phyloP scores from a whole-genome alignment of 2,113 vertebrate species.

The Microcebus jonahi region DNA sequence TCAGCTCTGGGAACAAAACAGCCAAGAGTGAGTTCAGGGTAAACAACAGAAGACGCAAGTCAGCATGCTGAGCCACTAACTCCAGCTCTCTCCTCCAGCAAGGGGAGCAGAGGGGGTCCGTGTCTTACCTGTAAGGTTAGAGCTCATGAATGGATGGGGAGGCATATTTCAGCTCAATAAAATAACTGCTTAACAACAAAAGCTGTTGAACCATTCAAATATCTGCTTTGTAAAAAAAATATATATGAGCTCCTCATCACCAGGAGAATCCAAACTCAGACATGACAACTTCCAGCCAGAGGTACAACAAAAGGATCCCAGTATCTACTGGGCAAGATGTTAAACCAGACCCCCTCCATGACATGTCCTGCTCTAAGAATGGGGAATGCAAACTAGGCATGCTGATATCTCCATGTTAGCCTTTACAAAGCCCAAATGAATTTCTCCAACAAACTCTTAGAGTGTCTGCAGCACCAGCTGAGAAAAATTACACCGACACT shows the following conservation, averaged over 20 bases:
- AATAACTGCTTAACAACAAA: background rate
- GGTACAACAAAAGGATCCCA: background rate
- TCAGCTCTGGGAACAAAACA: background rate
- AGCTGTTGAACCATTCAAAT: background rate
- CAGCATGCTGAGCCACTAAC: background rate
- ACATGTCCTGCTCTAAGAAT: background rate
- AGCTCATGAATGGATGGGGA: background rate
- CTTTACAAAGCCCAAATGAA: background rate
- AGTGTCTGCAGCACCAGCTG: conserved; percentile 6
- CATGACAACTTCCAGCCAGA: background rate
- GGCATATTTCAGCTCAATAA: background rate
- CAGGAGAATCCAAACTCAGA: background rate
- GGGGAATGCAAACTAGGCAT: background rate
- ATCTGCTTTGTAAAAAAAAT: background rate
- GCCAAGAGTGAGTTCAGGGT: background rate
- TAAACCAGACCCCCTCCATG: background rate
- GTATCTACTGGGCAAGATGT: background rate
- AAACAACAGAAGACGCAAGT: background rate
- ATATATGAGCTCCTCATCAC: background rate
- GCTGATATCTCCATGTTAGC: background rate
- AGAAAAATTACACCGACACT: conserved; percentile 58
- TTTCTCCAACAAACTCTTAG: conserved; percentile 27
- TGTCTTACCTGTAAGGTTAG: background rate
- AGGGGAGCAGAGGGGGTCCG: background rate
- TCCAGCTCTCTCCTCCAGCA: background rate